A percentile compares a stretch with the other conserved stretches of the same genome.
Evolutionary conservation across 2,888 invertebrate species (phyloP).

Genomic region (Parnassius orleans): DNA sequence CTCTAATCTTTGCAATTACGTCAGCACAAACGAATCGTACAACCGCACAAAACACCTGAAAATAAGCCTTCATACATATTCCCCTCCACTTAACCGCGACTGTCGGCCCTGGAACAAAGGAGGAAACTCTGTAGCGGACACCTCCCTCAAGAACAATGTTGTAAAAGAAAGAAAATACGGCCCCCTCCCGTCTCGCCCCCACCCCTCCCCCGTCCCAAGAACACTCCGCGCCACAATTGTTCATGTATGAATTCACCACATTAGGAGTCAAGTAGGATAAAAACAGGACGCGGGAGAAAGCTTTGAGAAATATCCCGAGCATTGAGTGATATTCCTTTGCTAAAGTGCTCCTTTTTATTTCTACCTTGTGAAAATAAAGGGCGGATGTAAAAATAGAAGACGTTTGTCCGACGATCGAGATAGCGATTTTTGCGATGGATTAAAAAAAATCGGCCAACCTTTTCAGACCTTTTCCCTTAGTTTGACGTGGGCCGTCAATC

Average conservation of each 20-base stretch:
- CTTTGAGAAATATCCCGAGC: slow-evolving; percentile 71
- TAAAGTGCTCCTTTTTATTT: slow-evolving; percentile 49
- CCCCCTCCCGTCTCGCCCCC: slow-evolving; percentile 36
- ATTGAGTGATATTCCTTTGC: slow-evolving; percentile 65
- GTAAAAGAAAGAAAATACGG: slow-evolving; percentile 55
- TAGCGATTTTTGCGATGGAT: slow-evolving; percentile 25
- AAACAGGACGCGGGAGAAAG: slow-evolving; percentile 73
- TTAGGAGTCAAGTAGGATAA: slow-evolving; percentile 84
- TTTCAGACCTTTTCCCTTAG: slow-evolving; percentile 17
- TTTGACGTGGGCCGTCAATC: slow-evolving; percentile 21
- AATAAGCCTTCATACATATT: slow-evolving; percentile 26
- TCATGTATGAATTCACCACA: slow-evolving; percentile 88
- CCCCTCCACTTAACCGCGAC: slow-evolving; percentile 14
- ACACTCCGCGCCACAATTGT: slow-evolving; percentile 76
- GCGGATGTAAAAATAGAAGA: slow-evolving; percentile 33
- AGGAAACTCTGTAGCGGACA: slow-evolving; percentile 36
- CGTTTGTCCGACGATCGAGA: slow-evolving; percentile 32
- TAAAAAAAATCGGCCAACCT: slow-evolving; percentile 18
- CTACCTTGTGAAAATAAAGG: slow-evolving; percentile 31
- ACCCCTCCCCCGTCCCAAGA: slow-evolving; percentile 42
- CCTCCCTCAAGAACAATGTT: slow-evolving; percentile 47
- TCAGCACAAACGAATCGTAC: slow-evolving; percentile 6
- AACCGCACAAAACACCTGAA: slow-evolving; percentile 19
- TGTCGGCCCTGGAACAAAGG: slow-evolving; percentile 25
- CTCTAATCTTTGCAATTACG: slow-evolving; percentile 10